Evolutionary conservation across 2,797 vertebrate genomes (phyloP), one percentile per base, ranked within the genome.

Genomic region (Bufotes viridis): DNA sequence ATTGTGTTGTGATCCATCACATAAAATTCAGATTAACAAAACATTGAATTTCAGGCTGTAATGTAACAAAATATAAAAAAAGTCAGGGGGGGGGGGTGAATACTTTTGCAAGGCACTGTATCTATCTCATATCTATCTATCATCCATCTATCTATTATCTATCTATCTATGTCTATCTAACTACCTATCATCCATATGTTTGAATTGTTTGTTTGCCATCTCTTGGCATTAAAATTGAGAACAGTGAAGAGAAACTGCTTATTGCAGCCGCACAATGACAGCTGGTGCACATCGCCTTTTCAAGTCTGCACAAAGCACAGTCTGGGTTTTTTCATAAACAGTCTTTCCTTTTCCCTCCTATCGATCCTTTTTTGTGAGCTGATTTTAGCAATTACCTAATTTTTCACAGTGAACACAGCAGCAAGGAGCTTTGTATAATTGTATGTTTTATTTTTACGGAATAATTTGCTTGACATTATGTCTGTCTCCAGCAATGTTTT

Each of bases 221-320:
- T 51, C 88, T 91, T 90, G n/a, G 29, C n/a, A 10, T 85, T 89
- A 90, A 91, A 92, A 91, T 93, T 93, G 92, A 90, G 90, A 90
- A 90, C 93, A 93, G 92, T 92, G 91, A 93, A 92, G 90, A 80
- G 89, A 92, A 92, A 87, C 86, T 91, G 91, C 80, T 92, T 89
- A 89, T 92, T 89, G 83, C 86, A 90, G 87, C 90, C 84, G 89
- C 75, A 51, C 91, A 79, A 86, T 91, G 91, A 90, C 90, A 93
- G 89, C 87, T 90, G 89, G 93, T 94, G 90, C 93, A 87, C 75
- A 92, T 89, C 81, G 90, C 90, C 91, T 92, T 92, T 92, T 93
- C 90, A 89, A 90, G 80, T 69, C 87, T 92, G 91, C 90, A 87
- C 79, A 90, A 92, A 87, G 51, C 87, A 78, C 85, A 93, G 88